Base-by-base conservation (phyloP, 2,797 vertebrate genomes). In the Anguilla anguilla region DNA sequence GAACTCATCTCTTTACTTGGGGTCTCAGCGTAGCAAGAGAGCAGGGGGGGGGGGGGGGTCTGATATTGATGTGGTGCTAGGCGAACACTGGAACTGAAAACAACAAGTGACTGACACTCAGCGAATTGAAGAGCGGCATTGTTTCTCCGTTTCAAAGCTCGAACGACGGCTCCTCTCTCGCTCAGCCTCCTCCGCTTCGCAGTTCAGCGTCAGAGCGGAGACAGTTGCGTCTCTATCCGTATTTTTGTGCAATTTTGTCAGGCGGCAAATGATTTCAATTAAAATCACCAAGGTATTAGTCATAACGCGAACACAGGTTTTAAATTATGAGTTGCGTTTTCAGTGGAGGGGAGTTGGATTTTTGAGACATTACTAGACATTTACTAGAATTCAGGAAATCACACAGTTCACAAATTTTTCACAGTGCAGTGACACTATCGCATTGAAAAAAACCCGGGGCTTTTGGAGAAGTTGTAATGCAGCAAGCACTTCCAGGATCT, bases 21-120 rank as follows among this genome's bases (percentile, higher is more conserved):
- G 28, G 88, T 51, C 69, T 46, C 74, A 88, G 84, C 89, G 84
- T 57, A 17, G 87, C 22, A 61, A 83, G 64, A 83, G 85, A 88
- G 49, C 85, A 61, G 83, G 77, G 10, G 25, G 25, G 10, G 51
- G 6, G 51, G 51, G 51, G 6, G 90, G 89, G 86, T 88, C 72
- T 88, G 89, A 89, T 87, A 87, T 87, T 88, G 87, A 89, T 86
- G 90, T 92, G 46, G 91, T 95, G 93, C 93, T 91, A 93, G 93
- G 91, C 92, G 91, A 93, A 88, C 91, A 88, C 89, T 88, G 92
- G 88, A 91, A 90, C 91, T 88, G 90, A 90, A 85, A 35, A 86
- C 89, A 87, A 88, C 84, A 86, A 89, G 89, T 90, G 87, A 87
- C 88, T 90, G 85, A 88, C 90, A 87, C 90, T 89, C 87, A 89